phyloP scores from a whole-genome alignment of 2,888 invertebrate genomes.

The Thalpophila matura region DNA sequence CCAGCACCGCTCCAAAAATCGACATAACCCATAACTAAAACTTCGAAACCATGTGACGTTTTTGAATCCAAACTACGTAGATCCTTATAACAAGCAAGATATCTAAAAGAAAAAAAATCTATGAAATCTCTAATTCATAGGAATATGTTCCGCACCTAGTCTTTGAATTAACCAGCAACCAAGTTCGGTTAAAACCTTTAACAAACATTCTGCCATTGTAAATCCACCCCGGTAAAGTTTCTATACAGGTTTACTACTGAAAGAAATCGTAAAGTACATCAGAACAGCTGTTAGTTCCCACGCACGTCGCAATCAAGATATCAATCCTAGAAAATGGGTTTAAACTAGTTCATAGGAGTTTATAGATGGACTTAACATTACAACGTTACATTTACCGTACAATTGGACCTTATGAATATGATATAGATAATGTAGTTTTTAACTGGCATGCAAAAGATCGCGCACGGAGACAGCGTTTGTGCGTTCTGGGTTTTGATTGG shows the following conservation, averaged over 20 bases:
- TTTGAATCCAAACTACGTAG: too few species aligned
- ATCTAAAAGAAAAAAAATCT: background rate
- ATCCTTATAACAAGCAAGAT: too few species aligned
- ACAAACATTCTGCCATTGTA: background rate
- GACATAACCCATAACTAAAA: too few species aligned
- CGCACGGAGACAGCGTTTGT: too few species aligned
- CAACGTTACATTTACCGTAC: conserved; percentile 3
- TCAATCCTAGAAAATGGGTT: conserved; percentile 58
- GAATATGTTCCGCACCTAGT: too few species aligned
- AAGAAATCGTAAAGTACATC: conserved; percentile 54
- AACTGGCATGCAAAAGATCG: too few species aligned
- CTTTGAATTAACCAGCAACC: background rate
- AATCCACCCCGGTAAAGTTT: conserved; percentile 26
- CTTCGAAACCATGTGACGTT: too few species aligned
- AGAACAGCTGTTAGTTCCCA: conserved; percentile 50
- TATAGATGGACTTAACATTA: background rate
- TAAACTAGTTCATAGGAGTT: conserved; percentile 35
- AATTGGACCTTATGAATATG: too few species aligned
- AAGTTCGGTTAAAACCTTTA: background rate
- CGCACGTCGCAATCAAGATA: conserved; percentile 57
- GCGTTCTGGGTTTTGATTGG: background rate
- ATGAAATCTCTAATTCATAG: background rate
- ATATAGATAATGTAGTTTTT: too few species aligned
- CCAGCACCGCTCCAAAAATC: too few species aligned
- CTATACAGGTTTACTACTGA: conserved; percentile 21